phyloP scores from a whole-genome alignment of 1,140 invertebrate genomes.

The Condylostylus longicornis region DNA sequence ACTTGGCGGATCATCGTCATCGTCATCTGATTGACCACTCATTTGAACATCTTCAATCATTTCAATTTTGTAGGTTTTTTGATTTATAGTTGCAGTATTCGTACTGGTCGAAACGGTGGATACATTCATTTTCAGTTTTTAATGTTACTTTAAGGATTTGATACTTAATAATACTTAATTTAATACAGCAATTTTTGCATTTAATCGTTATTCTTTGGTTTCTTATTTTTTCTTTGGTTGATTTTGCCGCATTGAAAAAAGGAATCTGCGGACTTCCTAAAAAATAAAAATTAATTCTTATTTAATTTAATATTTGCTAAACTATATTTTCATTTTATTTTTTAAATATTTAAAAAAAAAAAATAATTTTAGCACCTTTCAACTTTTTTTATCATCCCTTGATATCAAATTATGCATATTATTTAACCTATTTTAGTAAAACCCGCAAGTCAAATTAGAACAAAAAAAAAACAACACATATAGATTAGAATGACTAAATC shows the following conservation, averaged over 20 bases:
- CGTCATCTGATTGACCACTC: constrained; percentile 55
- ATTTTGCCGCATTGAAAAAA: not conserved
- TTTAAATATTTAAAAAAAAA: no score
- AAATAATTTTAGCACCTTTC: no score
- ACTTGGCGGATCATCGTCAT: constrained; percentile 60
- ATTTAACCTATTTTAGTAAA: no score
- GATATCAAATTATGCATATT: no score
- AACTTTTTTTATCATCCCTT: no score
- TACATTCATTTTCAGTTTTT: constrained; percentile 20
- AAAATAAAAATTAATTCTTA: not conserved
- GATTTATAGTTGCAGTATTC: constrained; percentile 5
- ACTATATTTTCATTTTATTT: no score
- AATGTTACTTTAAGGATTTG: constrained; percentile 10
- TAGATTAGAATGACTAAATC: no score
- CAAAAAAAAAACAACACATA: no score
- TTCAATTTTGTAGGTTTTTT: constrained; percentile 31
- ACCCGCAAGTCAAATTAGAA: no score
- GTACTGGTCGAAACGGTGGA: constrained; percentile 24
- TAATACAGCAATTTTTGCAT: constrained; percentile 19
- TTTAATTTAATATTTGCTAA: no score
- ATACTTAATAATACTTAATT: constrained; percentile 16
- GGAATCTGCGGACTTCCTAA: not conserved
- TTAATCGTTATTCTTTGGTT: constrained; percentile 25
- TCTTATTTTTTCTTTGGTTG: not conserved
- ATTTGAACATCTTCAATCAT: constrained; percentile 44